Evolutionary conservation across 2,888 invertebrate genomes (phyloP), one percentile per base, ranked within the genome.

Genomic region (Caenorhabditis wallacei): DNA sequence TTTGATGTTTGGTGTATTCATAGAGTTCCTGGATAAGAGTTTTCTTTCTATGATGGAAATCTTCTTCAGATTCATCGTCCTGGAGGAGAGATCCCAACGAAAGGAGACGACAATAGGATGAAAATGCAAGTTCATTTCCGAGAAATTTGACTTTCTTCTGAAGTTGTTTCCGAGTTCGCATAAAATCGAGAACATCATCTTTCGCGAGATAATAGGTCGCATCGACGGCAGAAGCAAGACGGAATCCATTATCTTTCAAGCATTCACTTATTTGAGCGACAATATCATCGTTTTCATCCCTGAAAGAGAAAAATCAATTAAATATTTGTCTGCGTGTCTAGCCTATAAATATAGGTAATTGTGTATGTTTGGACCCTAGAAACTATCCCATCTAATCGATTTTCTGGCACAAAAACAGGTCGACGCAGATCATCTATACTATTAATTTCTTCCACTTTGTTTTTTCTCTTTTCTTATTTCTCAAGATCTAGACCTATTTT

Each of bases 81-180:
- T 80, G 61, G 7, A 22, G 46, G 20, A 30, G 30, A 5, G 37
- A 24, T 8, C 70, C 79, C 0, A 64, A 2, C 1, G 56, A 20
- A 2, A 83, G 24, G 11, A 80, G 11, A 2, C 56, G 37, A n/a
- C 80, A 83, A 11, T 83, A 83, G 0, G 61, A 37, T 2, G 56
- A 18, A 10, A 43, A 18, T 0, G 70, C 69, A 1, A 30, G 24
- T 37, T 79, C 69, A 35, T 78, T 76, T 61, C 54, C 66, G 5
- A 43, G 18, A 10, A 10, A 37, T 4, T 24, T 24, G 2, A 71
- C 53, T 13, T 66, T 16, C 10, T 24, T 35, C n/a, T 11, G 26
- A 30, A 40, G 30, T 16, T 11, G 16, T n/a, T 51, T 22, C n/a
- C 37, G 18, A 22, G 24, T 22, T 26, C 18, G 26, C 5, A 43